phyloP scores from a whole-genome alignment of 2,797 vertebrate genomes.

The Poeciliopsis paucimaculata region DNA sequence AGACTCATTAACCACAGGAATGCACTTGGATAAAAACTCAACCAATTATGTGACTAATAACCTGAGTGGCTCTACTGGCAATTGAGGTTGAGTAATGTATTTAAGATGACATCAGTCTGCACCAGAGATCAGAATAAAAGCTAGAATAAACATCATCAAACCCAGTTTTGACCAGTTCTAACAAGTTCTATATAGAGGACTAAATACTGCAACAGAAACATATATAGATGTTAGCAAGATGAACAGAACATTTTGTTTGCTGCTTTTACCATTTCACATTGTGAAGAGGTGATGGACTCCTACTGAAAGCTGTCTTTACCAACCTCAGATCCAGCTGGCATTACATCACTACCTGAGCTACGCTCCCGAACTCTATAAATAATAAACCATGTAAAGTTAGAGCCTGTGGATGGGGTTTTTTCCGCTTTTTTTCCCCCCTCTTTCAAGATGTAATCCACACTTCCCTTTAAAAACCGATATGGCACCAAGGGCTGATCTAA shows the following conservation, averaged over 20 bases:
- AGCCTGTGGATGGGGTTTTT: conserved; percentile 14
- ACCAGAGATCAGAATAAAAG: too few relatives aligned
- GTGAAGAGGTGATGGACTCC: neutral
- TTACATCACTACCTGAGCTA: conserved; percentile 15
- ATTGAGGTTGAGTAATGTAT: neutral
- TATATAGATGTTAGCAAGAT: neutral
- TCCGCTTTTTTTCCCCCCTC: conserved; percentile 37
- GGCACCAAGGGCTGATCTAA: conserved; percentile 33
- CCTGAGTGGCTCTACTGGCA: neutral
- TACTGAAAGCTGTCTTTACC: neutral
- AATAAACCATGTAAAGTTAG: conserved; percentile 68
- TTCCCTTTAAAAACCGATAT: conserved; percentile 41
- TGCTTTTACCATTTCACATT: neutral
- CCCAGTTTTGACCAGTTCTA: neutral
- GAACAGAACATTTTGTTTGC: neutral
- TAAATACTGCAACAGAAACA: neutral
- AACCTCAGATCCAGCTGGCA: neutral
- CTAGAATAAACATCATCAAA: neutral
- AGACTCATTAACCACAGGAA: neutral
- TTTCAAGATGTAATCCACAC: conserved; percentile 52
- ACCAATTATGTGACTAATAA: neutral
- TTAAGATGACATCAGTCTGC: neutral
- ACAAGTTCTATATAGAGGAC: neutral
- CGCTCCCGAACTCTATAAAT: conserved; percentile 49
- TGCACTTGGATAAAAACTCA: too few relatives aligned